A percentile compares a stretch with the other conserved stretches of the same genome.
Evolutionary conservation across 1,140 invertebrate genomes (phyloP).

Genomic region (Zaprionus kolodkinae): DNA sequence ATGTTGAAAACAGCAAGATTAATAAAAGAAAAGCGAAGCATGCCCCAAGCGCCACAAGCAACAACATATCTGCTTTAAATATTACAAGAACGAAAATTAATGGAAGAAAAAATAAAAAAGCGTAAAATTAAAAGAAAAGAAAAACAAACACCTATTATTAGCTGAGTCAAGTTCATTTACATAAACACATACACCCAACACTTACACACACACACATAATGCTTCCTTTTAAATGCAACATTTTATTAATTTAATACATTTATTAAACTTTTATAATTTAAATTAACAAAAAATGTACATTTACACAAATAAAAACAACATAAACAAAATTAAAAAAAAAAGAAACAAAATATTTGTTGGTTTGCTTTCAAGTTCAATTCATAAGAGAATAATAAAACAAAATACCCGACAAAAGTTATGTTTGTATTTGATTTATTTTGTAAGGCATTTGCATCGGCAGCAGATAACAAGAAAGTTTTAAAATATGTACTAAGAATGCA

Average conservation of each 20-base stretch:
- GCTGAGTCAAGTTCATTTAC: conserved; percentile 67
- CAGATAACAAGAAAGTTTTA: conserved; percentile 36
- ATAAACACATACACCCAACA: conserved; percentile 46
- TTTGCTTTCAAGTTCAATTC: conserved; percentile 30
- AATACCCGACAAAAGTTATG: neutral
- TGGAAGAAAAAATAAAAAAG: conserved; percentile 20
- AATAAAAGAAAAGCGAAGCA: conserved; percentile 32
- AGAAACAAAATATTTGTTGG: conserved; percentile 46
- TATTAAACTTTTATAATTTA: conserved; percentile 66
- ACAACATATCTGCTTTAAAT: conserved; percentile 82
- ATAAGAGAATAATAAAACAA: neutral
- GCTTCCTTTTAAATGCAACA: conserved; percentile 82
- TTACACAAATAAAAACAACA: conserved; percentile 73
- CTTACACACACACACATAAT: conserved; percentile 69
- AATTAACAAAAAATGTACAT: conserved; percentile 68
- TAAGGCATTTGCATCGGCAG: conserved; percentile 42
- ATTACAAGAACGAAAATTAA: conserved; percentile 53
- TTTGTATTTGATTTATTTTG: conserved; percentile 32
- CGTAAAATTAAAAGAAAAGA: conserved; percentile 13
- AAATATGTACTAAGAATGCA: conserved; percentile 75
- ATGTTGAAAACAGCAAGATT: conserved; percentile 68
- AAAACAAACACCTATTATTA: conserved; percentile 49
- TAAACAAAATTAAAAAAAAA: conserved; percentile 58
- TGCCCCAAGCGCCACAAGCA: conserved; percentile 78
- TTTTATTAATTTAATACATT: conserved; percentile 73